These are phyloP conservation scores for Ceratina australensis DNA, from an alignment of 1,140 invertebrate genomes.

Conservation along the genomic window DNA sequence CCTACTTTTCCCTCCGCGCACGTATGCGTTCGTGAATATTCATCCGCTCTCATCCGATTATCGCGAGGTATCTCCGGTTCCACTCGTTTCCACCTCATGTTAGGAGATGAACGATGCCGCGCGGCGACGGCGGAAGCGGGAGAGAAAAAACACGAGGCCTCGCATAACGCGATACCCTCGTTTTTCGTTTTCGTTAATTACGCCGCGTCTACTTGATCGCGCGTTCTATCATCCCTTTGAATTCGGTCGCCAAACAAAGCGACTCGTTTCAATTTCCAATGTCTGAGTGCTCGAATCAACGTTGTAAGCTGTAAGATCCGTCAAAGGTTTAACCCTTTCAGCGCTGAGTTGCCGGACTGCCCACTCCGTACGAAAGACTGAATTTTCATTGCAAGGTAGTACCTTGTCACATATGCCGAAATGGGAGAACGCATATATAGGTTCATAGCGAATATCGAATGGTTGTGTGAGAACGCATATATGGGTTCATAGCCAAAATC, in stretches of 20 bases:
- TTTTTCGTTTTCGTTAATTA: constrained; percentile 3
- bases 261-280: not conserved
- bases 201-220: not conserved
- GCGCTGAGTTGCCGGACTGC: no score
- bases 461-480: no score
- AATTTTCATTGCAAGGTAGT: no score
- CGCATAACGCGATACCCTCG: constrained; percentile 2
- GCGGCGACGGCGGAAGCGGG: not conserved
- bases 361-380: no score
- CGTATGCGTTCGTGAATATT: constrained; percentile 43
- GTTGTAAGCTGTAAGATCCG: no score
- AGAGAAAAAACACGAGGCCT: not conserved
- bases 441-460: no score
- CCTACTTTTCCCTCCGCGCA: constrained; percentile 22
- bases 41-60: constrained; percentile 45
- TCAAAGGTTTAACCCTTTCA: no score
- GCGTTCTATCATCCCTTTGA: not conserved
- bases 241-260: not conserved
- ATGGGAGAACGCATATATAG: no score
- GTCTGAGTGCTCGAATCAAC: no score
- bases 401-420: no score
- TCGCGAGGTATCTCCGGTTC: constrained; percentile 37
- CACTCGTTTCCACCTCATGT: constrained; percentile 25
- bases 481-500: no score
- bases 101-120: constrained; percentile 11